Evolutionary conservation across 2,113 vertebrate genomes (phyloP), one percentile per base, ranked within the genome.

Genomic region (Neofelis nebulosa): DNA sequence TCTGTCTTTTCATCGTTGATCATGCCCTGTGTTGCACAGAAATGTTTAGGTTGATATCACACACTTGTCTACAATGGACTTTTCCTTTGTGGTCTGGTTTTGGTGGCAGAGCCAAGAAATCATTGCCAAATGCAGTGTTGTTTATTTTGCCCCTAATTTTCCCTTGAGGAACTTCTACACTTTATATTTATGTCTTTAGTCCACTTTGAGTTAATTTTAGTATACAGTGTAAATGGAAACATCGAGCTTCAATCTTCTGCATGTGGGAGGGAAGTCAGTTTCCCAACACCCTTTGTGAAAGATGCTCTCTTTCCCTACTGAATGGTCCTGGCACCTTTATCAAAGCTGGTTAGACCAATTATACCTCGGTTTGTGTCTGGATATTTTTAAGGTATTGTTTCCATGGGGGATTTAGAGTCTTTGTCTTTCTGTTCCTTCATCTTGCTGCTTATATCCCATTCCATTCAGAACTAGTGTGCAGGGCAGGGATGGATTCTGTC

Each of bases 401-500:
- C 36, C 36, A 41, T 73, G 21, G 5, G 21, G 21, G 21, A 71
- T n/a, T 71, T 71, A 71, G n/a, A 4, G 2, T n/a, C 69, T 10
- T 1, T 8, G 19, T 0, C 8, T 36, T 71, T 33, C 18, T 71
- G 10, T 36, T 36, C 33, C 7, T 36, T 69, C 16, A 3, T 21
- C 16, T 69, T 69, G 33, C n/a, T 10, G 8, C 9, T 36, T 7
- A 4, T 8, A 36, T 2, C 2, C 0, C 29, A 4, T 6, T 71
- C 69, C 8, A 23, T 0, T 21, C n/a, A 21, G 61, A 36, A 71
- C 4, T 38, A 36, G 69, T 71, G n/a, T 36, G 8, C 19, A 21
- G 19, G 8, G 69, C 19, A 10, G 16, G 41, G 41, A 33, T 36
- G 3, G 36, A 38, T 38, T 38, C 36, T 38, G 36, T 38, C 36